Percentiles rank a stretch among this genome's conserved stretches.
Evolutionary conservation across 1,140 invertebrate species (phyloP).

Genomic region (Lasioglossum albipes): DNA sequence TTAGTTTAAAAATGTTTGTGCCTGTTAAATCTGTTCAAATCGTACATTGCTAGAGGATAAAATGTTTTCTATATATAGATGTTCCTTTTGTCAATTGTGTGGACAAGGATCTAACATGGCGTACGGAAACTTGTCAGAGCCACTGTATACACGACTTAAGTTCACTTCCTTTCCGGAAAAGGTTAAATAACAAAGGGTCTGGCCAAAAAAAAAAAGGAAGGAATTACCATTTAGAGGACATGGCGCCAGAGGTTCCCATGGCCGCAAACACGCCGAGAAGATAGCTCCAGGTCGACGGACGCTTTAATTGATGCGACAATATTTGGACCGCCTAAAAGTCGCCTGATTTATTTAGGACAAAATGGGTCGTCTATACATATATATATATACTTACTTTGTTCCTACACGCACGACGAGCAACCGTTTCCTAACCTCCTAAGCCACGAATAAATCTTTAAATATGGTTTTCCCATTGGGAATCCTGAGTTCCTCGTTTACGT

Average conservation of each 20-base stretch:
- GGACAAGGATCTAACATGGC: neutral
- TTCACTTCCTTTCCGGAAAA: conserved; percentile 18
- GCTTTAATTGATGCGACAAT: conserved; percentile 76
- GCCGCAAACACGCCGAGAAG: conserved; percentile 28
- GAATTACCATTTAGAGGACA: conserved; percentile 10
- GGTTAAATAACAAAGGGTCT: neutral
- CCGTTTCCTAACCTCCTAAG: conserved; percentile 42
- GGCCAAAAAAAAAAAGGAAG: conserved; percentile 6
- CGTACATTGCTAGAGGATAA: too few species aligned
- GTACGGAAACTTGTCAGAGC: neutral
- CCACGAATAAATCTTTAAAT: neutral
- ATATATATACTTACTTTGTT: conserved; percentile 52
- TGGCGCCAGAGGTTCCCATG: conserved; percentile 36
- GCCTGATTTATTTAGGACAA: conserved; percentile 73
- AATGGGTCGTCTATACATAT: conserved; percentile 39
- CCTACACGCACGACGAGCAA: conserved; percentile 52
- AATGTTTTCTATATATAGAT: neutral
- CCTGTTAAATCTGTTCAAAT: too few species aligned
- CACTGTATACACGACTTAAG: neutral
- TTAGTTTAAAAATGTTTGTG: too few species aligned
- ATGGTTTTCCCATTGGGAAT: conserved; percentile 2
- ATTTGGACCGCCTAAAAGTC: conserved; percentile 73
- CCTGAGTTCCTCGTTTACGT: neutral
- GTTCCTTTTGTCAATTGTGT: neutral
- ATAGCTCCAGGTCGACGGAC: conserved; percentile 37